Base-by-base conservation (phyloP, 2,797 vertebrate genomes). In the Darevskia mixta region DNA sequence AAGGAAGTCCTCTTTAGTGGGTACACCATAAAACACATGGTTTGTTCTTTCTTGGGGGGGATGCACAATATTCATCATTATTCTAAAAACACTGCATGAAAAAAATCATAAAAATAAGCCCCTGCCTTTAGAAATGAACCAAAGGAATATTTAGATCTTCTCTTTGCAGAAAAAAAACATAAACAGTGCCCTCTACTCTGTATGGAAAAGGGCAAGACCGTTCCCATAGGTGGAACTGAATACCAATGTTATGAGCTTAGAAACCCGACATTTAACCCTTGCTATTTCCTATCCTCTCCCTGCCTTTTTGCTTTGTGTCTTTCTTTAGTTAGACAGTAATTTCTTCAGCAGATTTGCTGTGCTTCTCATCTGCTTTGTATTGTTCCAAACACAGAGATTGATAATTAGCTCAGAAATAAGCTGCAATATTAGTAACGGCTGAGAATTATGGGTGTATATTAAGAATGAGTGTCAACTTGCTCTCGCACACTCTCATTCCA, bases 401-500 rank as follows among this genome's bases (percentile, higher is more conserved):
- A 85, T 9, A 75, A 61, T 49, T 38, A 85, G 18, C 4, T 41
- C 10, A 81, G 86, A 81, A 75, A 75, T 25, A 43, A 41, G 5
- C n/a, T 55, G n/a, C 64, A 71, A 69, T 72, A 73, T 58, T 72
- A 79, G 67, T 81, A 55, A 61, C 81, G 35, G 15, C 35, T 38
- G 32, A 86, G 67, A 71, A 80, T 80, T 25, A 73, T 38, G 45
- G 20, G 66, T 58, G 25, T 13, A 29, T 49, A 35, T 41, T 72
- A 18, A 20, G 20, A 78, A 58, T 73, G 32, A 71, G 41, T 83
- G 81, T 71, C 0, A 0, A 71, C 61, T 72, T 41, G 17, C 9
- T 38, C 86, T 87, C 43, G 77, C 43, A 20, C 25, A 83, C 87
- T 89, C 69, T 76, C 85, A 87, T 80, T 35, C 35, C 82, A 81